Conservation (phyloP, 2,113 vertebrate genomes). For the Aphyosemion australe region DNA sequence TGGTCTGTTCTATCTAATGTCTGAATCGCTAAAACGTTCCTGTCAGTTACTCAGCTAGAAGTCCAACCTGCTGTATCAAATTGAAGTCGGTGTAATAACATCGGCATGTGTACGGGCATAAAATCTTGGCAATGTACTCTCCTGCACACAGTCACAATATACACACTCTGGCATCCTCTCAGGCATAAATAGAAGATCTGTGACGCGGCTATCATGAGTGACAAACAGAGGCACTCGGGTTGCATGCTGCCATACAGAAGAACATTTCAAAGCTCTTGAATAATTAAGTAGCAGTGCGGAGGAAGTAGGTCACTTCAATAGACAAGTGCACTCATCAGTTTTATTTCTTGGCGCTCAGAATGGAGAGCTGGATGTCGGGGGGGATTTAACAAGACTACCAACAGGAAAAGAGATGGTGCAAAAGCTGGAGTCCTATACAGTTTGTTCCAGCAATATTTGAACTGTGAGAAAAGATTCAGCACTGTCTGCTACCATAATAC, state of each 20-base stretch:
- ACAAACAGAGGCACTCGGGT: slow-evolving; percentile 48
- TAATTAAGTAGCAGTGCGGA: slow-evolving; percentile 66
- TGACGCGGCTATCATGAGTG: slow-evolving; percentile 43
- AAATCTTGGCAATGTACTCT: slow-evolving; percentile 9
- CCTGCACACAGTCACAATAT: slow-evolving; percentile 11
- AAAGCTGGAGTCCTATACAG: slow-evolving; percentile 18
- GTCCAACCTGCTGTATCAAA: slow-evolving; percentile 25
- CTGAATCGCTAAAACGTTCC: background rate
- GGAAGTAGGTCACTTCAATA: slow-evolving; percentile 66
- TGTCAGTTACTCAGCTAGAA: slow-evolving; percentile 19
- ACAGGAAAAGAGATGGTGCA: slow-evolving; percentile 15
- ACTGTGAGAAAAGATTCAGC: background rate
- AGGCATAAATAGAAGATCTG: slow-evolving; percentile 49
- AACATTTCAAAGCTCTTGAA: slow-evolving; percentile 70
- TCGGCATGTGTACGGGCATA: slow-evolving; percentile 15
- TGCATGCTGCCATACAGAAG: slow-evolving; percentile 62
- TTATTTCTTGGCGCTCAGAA: slow-evolving; percentile 52
- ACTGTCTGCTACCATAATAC: too few relatives aligned
- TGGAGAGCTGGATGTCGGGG: slow-evolving; percentile 51
- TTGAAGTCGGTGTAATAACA: slow-evolving; percentile 32
- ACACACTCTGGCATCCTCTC: slow-evolving; percentile 26
- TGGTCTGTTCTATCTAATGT: slow-evolving; percentile 5
- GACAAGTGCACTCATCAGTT: slow-evolving; percentile 52
- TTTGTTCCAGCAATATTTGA: slow-evolving; percentile 18
- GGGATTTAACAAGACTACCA: slow-evolving; percentile 29